Percentiles rank a stretch among this genome's conserved stretches.
Evolutionary conservation across 2,888 invertebrate species (phyloP).

Genomic region (Aphodius granarius): DNA sequence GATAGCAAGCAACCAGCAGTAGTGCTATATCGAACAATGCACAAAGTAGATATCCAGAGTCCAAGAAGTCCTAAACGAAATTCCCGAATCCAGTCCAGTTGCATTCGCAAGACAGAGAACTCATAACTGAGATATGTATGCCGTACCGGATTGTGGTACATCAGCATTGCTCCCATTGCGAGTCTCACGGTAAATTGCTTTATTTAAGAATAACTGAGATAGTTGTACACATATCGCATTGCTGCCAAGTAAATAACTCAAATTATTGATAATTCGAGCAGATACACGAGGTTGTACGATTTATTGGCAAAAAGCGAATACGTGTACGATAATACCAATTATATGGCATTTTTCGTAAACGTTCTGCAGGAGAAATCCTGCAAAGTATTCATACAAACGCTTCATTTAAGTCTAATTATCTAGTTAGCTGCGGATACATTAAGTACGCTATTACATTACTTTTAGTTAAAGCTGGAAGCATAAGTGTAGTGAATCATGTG

Average conservation of each 20-base stretch:
- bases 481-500: no score
- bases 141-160: background rate
- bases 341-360: background rate
- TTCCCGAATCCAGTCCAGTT: slow-evolving; percentile 8
- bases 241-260: slow-evolving; percentile 19
- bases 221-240: slow-evolving; percentile 16
- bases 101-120: background rate
- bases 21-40: background rate
- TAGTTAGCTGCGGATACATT: background rate
- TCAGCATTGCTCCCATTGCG: background rate
- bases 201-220: slow-evolving; percentile 24
- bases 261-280: slow-evolving; percentile 18
- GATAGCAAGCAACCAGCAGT: background rate
- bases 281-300: background rate
- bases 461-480: background rate
- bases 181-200: slow-evolving; percentile 26
- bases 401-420: background rate
- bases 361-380: background rate
- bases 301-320: slow-evolving; percentile 12
- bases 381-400: background rate
- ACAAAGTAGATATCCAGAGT: background rate
- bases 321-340: slow-evolving; percentile 9
- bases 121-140: background rate
- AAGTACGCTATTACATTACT: background rate
- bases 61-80: background rate